These are phyloP conservation scores for Dromococcyx pavoninus DNA, from an alignment of 2,797 vertebrate genomes.

Conservation along the genomic window DNA sequence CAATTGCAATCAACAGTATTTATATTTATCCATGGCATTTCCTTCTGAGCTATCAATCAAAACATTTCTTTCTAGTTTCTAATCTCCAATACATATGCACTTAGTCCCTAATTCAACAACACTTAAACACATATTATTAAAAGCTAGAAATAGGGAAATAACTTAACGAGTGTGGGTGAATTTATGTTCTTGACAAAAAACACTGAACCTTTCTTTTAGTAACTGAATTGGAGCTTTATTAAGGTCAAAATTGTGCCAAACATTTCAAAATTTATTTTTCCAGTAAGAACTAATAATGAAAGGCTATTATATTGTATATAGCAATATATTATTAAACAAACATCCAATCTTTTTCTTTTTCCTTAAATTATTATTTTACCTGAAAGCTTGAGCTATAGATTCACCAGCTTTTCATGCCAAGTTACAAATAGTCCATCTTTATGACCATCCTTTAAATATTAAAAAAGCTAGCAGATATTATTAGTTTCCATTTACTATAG, in stretches of 20 bases:
- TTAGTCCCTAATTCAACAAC: neutral
- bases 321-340: neutral
- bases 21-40: constrained; percentile 64
- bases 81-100: neutral
- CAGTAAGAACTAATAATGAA: neutral
- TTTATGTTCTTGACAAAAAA: neutral
- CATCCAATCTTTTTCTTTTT: accelerated
- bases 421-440: neutral
- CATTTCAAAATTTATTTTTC: neutral
- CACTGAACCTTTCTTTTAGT: neutral
- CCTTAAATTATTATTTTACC: neutral
- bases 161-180: neutral
- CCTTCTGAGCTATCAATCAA: constrained; percentile 53
- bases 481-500: neutral
- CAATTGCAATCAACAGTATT: constrained; percentile 61
- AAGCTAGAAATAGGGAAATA: neutral
- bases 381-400: neutral
- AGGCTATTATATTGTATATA: neutral
- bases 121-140: neutral
- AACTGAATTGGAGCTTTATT: neutral
- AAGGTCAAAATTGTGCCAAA: neutral
- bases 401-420: neutral
- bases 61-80: constrained; percentile 21
- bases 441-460: neutral
- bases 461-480: neutral